Evolutionary conservation across 1,140 invertebrate genomes (phyloP).

Genomic region (Pseudomyrmex pallidus): DNA sequence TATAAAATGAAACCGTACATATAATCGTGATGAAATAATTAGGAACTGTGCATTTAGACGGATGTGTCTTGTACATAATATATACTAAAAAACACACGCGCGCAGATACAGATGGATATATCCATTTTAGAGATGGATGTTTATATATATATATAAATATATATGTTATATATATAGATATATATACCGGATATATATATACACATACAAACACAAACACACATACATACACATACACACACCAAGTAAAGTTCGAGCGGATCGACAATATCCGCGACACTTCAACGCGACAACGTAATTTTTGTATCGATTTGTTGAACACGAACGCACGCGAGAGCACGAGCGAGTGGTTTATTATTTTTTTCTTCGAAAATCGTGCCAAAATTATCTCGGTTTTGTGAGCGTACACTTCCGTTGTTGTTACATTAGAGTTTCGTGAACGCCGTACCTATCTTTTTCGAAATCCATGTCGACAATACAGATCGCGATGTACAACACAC

Average conservation of each 20-base stretch:
- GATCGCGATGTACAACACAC: constrained; percentile 39
- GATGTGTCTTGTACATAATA: constrained; percentile 71
- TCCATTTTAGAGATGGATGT: constrained; percentile 80
- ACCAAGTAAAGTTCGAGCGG: constrained; percentile 61
- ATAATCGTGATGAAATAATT: constrained; percentile 68
- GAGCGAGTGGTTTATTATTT: constrained; percentile 71
- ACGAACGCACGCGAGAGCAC: constrained; percentile 67
- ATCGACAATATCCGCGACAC: constrained; percentile 34
- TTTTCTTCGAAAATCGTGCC: constrained; percentile 80
- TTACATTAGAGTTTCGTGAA: constrained; percentile 68
- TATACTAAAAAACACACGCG: constrained; percentile 50
- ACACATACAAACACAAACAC: constrained; percentile 66
- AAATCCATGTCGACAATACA: constrained; percentile 69
- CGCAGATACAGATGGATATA: constrained; percentile 75
- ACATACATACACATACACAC: constrained; percentile 70
- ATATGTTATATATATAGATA: constrained; percentile 74
- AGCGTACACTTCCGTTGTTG: constrained; percentile 64
- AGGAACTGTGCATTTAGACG: constrained; percentile 76
- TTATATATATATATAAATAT: constrained; percentile 79
- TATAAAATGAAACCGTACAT: constrained; percentile 19
- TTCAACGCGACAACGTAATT: constrained; percentile 44
- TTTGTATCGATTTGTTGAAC: constrained; percentile 80
- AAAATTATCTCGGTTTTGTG: constrained; percentile 80
- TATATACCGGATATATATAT: constrained; percentile 75
- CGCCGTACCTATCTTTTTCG: constrained; percentile 52